Base-by-base conservation (phyloP, 2,888 invertebrate species). In the Stenotaenia linearis region DNA sequence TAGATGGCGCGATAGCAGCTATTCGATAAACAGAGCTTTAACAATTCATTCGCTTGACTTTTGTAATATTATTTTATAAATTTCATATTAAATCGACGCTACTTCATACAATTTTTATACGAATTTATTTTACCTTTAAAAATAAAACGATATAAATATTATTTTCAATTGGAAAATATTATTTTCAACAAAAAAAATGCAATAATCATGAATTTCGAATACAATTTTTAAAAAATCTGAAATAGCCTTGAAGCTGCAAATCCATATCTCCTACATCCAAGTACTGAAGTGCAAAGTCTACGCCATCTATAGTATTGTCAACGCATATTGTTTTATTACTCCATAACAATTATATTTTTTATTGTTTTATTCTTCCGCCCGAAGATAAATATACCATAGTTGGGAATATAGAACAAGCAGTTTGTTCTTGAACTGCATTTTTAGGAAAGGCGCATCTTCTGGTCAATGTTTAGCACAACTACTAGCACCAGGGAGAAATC, bases 401-500 rank as follows among this genome's bases (percentile, higher is more conserved):
- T 50, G 18, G 50, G 50, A 50, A 50, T n/a, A n/a, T 7, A 50
- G 50, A 69, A 69, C 25, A 28, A 69, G 69, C 69, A 69, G 25
- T 25, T 15, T 69, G 69, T 69, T 69, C 10, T 10, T 69, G 28
- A 10, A 9, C 21, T 12, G 25, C 9, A 1, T 12, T 69, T 15
- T 69, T 69, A 69, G n/a, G 69, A 28, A 69, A 69, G 69, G 69
- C 69, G 69, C 21, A 23, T 69, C 69, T 28, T 69, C 69, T 69
- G 69, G 69, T 69, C 23, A 69, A 69, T 25, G 69, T 69, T 69
- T 69, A 69, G 69, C 25, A 69, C 25, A 28, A 69, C 69, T 28
- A 69, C 69, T 69, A 69, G 69, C 69, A 69, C 69, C 69, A 69
- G 69, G 69, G 28, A 69, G 69, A 69, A 28, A 28, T 69, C 23